Percentiles rank a stretch among this genome's conserved stretches.
Evolutionary conservation across 2,888 invertebrate genomes (phyloP).

Genomic region (Eupithecia pulchellata): DNA sequence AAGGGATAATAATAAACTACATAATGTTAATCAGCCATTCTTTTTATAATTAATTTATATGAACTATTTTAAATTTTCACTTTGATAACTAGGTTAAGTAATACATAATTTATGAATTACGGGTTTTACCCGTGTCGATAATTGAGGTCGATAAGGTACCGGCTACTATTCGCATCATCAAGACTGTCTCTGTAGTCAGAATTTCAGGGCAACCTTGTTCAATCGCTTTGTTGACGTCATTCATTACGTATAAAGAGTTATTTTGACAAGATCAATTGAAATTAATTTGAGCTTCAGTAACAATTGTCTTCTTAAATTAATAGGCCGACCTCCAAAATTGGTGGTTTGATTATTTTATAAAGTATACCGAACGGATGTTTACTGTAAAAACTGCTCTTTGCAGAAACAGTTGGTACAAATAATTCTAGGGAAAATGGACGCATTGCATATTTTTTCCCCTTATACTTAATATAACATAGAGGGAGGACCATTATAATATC

Average conservation of each 20-base stretch:
- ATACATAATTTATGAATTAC: not conserved
- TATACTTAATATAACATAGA: not conserved
- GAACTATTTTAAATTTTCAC: not conserved
- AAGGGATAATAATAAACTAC: not conserved
- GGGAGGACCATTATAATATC: not conserved
- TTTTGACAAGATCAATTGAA: constrained; percentile 30
- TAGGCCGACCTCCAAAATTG: constrained; percentile 12
- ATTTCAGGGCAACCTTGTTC: not conserved
- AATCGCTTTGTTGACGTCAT: constrained; percentile 1
- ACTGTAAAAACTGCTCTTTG: too few relatives aligned
- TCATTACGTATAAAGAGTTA: constrained; percentile 13
- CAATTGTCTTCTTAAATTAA: constrained; percentile 20
- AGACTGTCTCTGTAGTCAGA: not conserved
- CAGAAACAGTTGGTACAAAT: too few relatives aligned
- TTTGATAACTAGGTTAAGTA: not conserved
- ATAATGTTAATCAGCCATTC: not conserved
- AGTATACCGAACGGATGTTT: not conserved
- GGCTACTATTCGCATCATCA: not conserved
- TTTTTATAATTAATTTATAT: not conserved
- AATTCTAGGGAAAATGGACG: not conserved
- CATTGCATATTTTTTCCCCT: not conserved
- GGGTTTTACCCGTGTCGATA: not conserved
- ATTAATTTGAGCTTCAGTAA: constrained; percentile 24
- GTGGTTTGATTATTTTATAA: not conserved
- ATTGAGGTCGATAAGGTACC: not conserved